Conservation (phyloP, 2,113 vertebrate species). For the Hippocampus barbouri region DNA sequence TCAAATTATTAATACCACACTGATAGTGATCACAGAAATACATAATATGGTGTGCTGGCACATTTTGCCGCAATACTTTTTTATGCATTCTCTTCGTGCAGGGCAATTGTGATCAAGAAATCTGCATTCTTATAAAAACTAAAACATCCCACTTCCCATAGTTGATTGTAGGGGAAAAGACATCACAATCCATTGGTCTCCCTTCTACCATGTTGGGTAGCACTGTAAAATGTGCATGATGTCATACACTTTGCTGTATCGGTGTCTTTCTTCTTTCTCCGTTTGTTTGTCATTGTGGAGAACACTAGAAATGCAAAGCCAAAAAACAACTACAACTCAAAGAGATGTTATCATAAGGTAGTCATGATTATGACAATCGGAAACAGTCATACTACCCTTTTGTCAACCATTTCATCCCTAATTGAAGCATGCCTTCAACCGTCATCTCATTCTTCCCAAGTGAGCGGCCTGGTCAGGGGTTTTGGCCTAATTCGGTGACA, state of each 20-base stretch:
- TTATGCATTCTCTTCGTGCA: background rate
- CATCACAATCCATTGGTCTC: background rate
- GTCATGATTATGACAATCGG: background rate
- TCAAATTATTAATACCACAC: background rate
- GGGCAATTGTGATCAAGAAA: background rate
- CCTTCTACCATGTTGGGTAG: background rate
- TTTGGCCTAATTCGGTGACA: conserved; percentile 25
- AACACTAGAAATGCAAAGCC: background rate
- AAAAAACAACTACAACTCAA: background rate
- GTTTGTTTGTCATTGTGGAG: background rate
- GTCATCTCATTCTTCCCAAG: conserved; percentile 15
- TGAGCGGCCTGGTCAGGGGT: conserved; percentile 18
- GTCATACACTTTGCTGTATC: background rate
- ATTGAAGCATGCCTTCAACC: background rate
- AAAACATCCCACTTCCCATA: background rate
- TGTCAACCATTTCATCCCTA: background rate
- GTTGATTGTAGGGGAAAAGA: background rate
- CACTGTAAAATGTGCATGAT: background rate
- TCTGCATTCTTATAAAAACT: background rate
- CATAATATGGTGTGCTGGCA: background rate
- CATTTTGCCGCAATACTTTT: background rate
- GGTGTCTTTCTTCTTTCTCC: background rate
- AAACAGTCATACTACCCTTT: background rate
- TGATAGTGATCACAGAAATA: background rate
- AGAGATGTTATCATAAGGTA: background rate